Evolutionary conservation across 2,113 vertebrate genomes (phyloP).

Genomic region (Glaucomys volans): DNA sequence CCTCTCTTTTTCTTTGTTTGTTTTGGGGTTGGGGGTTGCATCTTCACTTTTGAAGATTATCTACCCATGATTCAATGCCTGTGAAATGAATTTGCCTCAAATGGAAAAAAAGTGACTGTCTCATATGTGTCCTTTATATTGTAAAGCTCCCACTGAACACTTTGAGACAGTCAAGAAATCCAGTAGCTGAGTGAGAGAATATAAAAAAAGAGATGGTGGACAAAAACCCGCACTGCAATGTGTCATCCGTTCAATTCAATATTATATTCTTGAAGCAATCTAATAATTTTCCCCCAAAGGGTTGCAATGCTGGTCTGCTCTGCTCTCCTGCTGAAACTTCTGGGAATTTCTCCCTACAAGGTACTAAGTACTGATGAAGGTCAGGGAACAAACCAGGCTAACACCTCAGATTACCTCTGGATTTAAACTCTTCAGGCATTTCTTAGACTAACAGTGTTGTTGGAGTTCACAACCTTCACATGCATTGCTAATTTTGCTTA

Average conservation of each 20-base stretch:
- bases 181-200: background rate
- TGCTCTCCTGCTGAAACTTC: background rate
- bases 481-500: background rate
- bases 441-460: background rate
- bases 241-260: background rate
- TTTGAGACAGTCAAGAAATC: background rate
- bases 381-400: background rate
- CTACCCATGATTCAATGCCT: background rate
- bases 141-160: background rate
- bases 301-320: background rate
- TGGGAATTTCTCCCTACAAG: background rate
- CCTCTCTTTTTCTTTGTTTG: background rate
- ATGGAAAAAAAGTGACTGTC: background rate
- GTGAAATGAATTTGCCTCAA: background rate
- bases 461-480: background rate
- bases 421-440: constrained; percentile 47
- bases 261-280: background rate
- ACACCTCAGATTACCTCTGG: background rate
- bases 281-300: background rate
- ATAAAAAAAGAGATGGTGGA: background rate
- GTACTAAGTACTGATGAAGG: background rate
- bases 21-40: background rate
- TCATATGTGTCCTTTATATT: background rate
- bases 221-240: background rate
- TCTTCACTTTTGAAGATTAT: background rate